Conservation (phyloP, 2,888 invertebrate genomes). For the Synergus laeviventris region DNA sequence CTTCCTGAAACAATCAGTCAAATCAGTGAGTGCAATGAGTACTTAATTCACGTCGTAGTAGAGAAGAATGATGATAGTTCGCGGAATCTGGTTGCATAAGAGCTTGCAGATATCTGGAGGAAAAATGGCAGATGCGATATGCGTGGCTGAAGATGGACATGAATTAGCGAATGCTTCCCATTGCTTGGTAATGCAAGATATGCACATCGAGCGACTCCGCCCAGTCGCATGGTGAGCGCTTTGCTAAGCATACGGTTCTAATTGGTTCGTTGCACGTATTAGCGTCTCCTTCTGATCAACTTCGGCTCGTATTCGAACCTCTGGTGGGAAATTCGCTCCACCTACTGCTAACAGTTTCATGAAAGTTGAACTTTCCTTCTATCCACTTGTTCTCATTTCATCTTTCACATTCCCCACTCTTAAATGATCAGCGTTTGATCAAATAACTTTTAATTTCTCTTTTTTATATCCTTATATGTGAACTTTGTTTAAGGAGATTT, state of each 20-base stretch:
- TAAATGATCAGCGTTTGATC: background rate
- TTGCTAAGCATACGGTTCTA: slow-evolving; percentile 51
- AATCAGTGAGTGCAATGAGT: background rate
- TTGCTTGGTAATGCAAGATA: slow-evolving; percentile 40
- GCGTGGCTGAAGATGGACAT: slow-evolving; percentile 31
- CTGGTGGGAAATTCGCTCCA: slow-evolving; percentile 22
- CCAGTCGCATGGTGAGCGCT: slow-evolving; percentile 46
- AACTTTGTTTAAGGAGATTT: background rate
- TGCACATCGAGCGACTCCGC: slow-evolving; percentile 47
- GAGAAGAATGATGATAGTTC: background rate
- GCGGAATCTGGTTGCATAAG: slow-evolving; percentile 7
- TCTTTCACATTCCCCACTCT: background rate
- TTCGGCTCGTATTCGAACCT: slow-evolving; percentile 25
- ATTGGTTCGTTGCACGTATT: slow-evolving; percentile 48
- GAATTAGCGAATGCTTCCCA: slow-evolving; percentile 43
- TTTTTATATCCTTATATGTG: too few species aligned
- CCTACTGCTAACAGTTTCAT: slow-evolving; percentile 27
- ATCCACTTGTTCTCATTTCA: background rate
- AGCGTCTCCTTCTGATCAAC: slow-evolving; percentile 35
- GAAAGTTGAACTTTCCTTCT: slow-evolving; percentile 26
- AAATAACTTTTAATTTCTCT: background rate
- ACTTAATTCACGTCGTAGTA: background rate
- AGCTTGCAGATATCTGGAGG: background rate
- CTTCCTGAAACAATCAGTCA: slow-evolving; percentile 15
- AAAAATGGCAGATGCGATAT: slow-evolving; percentile 19